Conservation (phyloP, 2,888 invertebrate species). For the Xylota segnis region DNA sequence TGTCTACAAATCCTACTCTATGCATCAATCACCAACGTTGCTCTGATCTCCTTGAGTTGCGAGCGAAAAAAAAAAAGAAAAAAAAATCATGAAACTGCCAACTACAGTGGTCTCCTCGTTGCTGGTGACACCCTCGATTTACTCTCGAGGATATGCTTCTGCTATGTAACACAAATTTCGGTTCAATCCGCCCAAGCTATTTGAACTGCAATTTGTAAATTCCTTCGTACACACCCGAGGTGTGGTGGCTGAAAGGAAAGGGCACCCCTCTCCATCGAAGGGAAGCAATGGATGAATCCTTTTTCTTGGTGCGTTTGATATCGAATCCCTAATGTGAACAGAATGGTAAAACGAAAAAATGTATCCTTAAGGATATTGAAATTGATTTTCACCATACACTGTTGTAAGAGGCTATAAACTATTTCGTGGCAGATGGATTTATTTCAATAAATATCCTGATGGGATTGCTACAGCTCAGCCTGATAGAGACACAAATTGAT, state of each 20-base stretch:
- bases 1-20: neutral
- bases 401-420: conserved; percentile 32
- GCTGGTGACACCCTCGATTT: conserved; percentile 20
- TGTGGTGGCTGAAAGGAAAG: neutral
- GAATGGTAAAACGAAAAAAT: conserved; percentile 11
- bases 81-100: conserved; percentile 23
- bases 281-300: conserved; percentile 13
- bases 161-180: conserved; percentile 23
- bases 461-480: neutral
- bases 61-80: conserved; percentile 15
- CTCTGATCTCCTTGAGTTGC: conserved; percentile 17
- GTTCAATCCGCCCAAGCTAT: conserved; percentile 47
- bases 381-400: conserved; percentile 36
- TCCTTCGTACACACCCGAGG: conserved; percentile 1
- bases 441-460: conserved; percentile 21
- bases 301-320: conserved; percentile 18
- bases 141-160: conserved; percentile 36
- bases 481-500: conserved; percentile 19
- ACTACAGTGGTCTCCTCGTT: neutral
- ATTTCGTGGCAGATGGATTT: conserved; percentile 34
- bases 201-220: conserved; percentile 60
- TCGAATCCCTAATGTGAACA: conserved; percentile 26
- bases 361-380: conserved; percentile 35
- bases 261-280: conserved; percentile 2
- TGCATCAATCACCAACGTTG: conserved; percentile 13